These are phyloP conservation scores for Thryonomys swinderianus DNA, from an alignment of 2,113 vertebrate species.

Conservation along the genomic window DNA sequence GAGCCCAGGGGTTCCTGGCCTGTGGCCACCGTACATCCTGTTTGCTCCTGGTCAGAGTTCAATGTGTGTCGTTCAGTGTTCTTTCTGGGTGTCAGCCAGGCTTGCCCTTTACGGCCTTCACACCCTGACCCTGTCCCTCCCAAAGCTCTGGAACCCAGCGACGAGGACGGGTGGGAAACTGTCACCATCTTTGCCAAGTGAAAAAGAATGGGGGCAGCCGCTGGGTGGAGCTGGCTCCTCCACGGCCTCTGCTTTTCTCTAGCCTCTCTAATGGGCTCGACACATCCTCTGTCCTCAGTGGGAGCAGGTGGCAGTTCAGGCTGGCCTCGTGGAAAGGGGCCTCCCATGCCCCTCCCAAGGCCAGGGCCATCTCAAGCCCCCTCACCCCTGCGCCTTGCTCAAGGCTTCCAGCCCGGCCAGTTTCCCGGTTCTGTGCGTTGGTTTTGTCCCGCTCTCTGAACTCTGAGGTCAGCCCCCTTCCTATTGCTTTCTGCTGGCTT, in stretches of 20 bases:
- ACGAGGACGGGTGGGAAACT: background rate
- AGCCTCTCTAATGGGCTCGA: background rate
- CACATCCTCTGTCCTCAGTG: accelerated
- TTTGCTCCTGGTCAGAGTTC: background rate
- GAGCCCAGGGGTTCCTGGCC: slow-evolving; percentile 6
- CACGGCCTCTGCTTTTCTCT: background rate
- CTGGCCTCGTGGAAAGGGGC: accelerated
- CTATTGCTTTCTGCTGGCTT: slow-evolving; percentile 34
- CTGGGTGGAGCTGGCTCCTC: background rate
- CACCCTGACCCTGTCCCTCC: background rate
- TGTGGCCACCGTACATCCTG: background rate
- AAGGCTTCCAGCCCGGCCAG: background rate
- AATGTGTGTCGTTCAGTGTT: background rate
- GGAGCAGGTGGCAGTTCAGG: background rate
- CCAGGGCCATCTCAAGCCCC: too few relatives aligned
- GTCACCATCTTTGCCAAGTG: background rate
- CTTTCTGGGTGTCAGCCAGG: background rate
- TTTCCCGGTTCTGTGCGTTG: background rate
- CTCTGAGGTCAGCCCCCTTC: background rate
- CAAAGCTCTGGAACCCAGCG: background rate
- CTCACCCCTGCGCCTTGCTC: background rate
- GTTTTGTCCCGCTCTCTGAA: background rate
- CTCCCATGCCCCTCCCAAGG: accelerated
- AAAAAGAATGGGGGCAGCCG: background rate
- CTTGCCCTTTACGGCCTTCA: background rate